Evolutionary conservation across 2,797 vertebrate species (phyloP).

Genomic region (Chelon auratus): DNA sequence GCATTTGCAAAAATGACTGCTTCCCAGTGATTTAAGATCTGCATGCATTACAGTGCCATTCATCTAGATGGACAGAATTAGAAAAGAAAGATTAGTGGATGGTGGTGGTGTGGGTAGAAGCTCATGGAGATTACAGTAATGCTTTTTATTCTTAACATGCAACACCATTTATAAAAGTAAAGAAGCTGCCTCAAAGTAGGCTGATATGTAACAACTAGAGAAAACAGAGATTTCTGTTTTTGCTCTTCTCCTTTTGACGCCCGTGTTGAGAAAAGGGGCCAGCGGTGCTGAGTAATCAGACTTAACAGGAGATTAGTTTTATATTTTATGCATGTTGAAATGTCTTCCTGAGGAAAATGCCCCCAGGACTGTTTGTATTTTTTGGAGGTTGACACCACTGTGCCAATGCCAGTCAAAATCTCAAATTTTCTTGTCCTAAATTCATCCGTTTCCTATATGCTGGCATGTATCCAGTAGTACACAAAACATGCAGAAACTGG

Average conservation of each 20-base stretch:
- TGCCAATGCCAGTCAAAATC: constrained; percentile 22
- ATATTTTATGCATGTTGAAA: constrained; percentile 15
- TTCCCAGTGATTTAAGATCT: constrained; percentile 32
- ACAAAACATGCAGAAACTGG: constrained; percentile 16
- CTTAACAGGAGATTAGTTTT: constrained; percentile 13
- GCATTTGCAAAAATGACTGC: background rate
- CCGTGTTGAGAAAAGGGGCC: background rate
- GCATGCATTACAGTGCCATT: constrained; percentile 5
- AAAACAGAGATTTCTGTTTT: background rate
- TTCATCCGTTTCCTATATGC: background rate
- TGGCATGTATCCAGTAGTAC: constrained; percentile 14
- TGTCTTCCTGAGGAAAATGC: constrained; percentile 18
- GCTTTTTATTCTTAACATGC: background rate
- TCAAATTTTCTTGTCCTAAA: constrained; percentile 3
- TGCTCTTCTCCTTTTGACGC: background rate
- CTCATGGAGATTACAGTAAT: background rate
- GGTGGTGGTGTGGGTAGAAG: background rate
- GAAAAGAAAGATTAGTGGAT: background rate
- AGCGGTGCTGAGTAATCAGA: constrained; percentile 3
- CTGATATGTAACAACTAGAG: background rate
- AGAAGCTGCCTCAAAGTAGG: constrained; percentile 1
- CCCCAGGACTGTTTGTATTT: constrained; percentile 17
- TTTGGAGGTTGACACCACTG: constrained; percentile 25
- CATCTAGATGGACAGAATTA: background rate
- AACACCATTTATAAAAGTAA: constrained; percentile 10